Base-by-base conservation (phyloP, 2,113 vertebrate species). In the Astatoreochromis straeleni region DNA sequence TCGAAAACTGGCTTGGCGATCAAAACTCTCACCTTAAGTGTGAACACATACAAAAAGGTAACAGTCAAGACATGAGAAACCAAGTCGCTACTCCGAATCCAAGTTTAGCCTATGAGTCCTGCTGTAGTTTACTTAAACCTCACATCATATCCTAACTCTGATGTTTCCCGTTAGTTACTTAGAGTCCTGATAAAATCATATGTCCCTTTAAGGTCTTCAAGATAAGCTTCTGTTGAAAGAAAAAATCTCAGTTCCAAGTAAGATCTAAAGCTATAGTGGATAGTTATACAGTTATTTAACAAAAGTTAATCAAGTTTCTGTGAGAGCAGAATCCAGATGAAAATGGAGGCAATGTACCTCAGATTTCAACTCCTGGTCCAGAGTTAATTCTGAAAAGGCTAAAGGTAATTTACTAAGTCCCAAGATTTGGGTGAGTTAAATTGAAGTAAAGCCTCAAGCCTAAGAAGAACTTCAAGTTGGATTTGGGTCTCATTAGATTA, bases 1-100 rank as follows among this genome's bases (percentile, higher is more conserved):
- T 91, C 97, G 97, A 93, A 98, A 97, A 96, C 97, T 98, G 94
- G 99, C 98, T 90, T 99, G 99, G 87, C 98, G 98, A 95, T 99
- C 98, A 93, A 99, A 99, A 96, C 97, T 98, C 96, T 98, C 97
- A 91, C 98, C 98, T 99, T 94, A 96, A 93, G 73, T 86, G 78
- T 91, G 91, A 94, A 96, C 45, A 85, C 38, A 75, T 38, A 70
- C 24, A 11, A 49, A 60, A 73, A 82, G 29, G 84, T 29, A 83
- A 33, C 2, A 40, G 24, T 19, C 92, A 19, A 78, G 6, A 80
- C 16, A 31, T 19, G 21, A 54, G 14, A 55, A 65, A 12, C 40
- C 40, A 63, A n/a, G 42, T 13, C 7, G 5, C 19, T 21, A 68
- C 4, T 38, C 65, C 24, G 9, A 82, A 58, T 38, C 85, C 29